Conservation (phyloP, 2,888 invertebrate genomes). For the Orthonychiurus folsomi region DNA sequence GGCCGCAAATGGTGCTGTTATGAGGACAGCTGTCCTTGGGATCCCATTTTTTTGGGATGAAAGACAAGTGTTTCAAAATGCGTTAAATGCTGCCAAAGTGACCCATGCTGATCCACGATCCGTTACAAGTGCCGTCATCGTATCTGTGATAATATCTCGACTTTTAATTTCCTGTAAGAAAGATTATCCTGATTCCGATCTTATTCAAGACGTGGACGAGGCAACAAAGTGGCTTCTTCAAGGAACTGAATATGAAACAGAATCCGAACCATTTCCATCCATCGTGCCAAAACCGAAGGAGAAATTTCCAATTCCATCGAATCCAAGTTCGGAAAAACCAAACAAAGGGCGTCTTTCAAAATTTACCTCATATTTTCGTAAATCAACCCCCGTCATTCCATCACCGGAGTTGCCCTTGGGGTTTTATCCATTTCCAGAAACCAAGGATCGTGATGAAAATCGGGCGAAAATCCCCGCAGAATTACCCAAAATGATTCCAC, state of each 20-base stretch:
- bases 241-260: background rate
- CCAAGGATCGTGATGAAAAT: background rate
- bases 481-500: conserved; percentile 4
- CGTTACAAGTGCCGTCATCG: conserved; percentile 26
- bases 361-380: background rate
- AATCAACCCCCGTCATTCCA: background rate
- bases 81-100: conserved; percentile 24
- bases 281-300: background rate
- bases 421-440: background rate
- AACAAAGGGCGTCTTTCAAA: background rate
- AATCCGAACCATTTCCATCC: background rate
- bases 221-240: background rate
- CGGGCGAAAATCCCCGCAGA: conserved; percentile 1
- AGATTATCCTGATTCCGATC: too few species aligned
- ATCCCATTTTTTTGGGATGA: conserved; percentile 28
- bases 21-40: conserved; percentile 25
- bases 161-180: conserved; percentile 14
- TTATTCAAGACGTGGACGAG: background rate
- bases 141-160: conserved; percentile 21
- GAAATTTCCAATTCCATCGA: background rate
- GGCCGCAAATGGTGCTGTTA: conserved; percentile 34
- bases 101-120: conserved; percentile 33
- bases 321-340: background rate
- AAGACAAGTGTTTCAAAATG: conserved; percentile 23
- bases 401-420: background rate